Evolutionary conservation across 2,113 vertebrate species (phyloP).

Genomic region (Tonatia bakeri): DNA sequence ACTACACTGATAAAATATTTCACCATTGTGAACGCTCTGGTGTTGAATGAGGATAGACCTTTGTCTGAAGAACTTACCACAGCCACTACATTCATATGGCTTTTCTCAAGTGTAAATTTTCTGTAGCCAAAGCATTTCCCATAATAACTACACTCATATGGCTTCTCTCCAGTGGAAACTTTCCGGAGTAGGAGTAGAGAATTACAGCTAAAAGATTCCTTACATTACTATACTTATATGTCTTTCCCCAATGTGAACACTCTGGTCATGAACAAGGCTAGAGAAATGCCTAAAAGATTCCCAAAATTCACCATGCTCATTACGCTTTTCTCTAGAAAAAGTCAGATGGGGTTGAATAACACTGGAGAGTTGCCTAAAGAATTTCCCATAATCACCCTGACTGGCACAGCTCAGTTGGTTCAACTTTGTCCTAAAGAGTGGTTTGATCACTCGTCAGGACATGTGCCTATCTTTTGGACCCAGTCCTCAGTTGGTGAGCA

Average conservation of each 20-base stretch:
- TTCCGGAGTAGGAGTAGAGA: neutral
- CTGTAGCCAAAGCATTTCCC: neutral
- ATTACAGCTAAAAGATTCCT: neutral
- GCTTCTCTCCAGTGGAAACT: neutral
- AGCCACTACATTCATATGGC: neutral
- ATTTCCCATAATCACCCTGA: neutral
- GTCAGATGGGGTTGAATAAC: neutral
- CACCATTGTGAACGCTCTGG: constrained; percentile 53
- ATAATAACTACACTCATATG: neutral
- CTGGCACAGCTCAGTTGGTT: too few relatives aligned
- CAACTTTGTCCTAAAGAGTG: too few relatives aligned
- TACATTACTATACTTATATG: neutral
- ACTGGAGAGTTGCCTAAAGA: neutral
- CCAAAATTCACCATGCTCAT: neutral
- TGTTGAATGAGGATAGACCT: neutral
- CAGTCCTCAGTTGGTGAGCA: too few relatives aligned
- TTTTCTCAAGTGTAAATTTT: neutral
- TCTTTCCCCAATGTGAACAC: neutral
- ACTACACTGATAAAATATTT: constrained; percentile 79
- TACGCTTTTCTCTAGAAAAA: constrained; percentile 10
- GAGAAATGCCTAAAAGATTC: neutral
- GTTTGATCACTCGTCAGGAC: too few relatives aligned
- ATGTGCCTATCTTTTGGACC: too few relatives aligned
- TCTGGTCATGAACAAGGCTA: neutral
- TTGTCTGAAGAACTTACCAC: neutral